phyloP scores from a whole-genome alignment of 2,888 invertebrate genomes.

The Caenorhabditis virilis region DNA sequence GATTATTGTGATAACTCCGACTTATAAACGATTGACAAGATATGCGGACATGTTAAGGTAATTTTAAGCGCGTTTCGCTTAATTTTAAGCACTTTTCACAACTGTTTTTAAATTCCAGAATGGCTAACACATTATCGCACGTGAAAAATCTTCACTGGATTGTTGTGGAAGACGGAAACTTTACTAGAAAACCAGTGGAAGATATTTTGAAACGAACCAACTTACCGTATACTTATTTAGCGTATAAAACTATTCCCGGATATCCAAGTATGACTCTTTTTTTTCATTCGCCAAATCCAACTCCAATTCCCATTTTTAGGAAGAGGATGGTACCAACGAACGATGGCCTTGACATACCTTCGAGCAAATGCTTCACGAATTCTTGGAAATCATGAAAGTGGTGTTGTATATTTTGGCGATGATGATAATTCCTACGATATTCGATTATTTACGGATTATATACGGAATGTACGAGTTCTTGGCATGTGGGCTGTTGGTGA shows the following conservation, averaged over 20 bases:
- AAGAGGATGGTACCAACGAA: constrained; percentile 60
- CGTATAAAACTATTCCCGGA: constrained; percentile 38
- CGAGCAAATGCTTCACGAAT: constrained; percentile 35
- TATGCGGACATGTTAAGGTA: constrained; percentile 46
- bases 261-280: constrained; percentile 42
- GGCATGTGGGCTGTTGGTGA: constrained; percentile 52
- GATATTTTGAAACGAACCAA: constrained; percentile 36
- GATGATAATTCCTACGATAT: constrained; percentile 50
- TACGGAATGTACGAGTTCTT: constrained; percentile 40
- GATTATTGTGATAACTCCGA: constrained; percentile 50
- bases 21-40: constrained; percentile 40
- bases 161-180: constrained; percentile 47
- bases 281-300: no score
- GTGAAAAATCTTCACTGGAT: constrained; percentile 54
- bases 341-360: constrained; percentile 47
- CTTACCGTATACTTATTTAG: constrained; percentile 46
- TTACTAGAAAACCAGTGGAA: constrained; percentile 18
- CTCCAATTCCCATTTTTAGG: constrained; percentile 16
- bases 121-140: constrained; percentile 49
- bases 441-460: constrained; percentile 41
- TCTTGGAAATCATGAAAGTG: constrained; percentile 23
- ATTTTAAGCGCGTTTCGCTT: not conserved
- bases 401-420: constrained; percentile 49
- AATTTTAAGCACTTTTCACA: not conserved
- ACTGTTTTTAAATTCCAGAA: constrained; percentile 28